Conservation (phyloP, 2,113 vertebrate genomes). For the Balaenoptera acutorostrata region DNA sequence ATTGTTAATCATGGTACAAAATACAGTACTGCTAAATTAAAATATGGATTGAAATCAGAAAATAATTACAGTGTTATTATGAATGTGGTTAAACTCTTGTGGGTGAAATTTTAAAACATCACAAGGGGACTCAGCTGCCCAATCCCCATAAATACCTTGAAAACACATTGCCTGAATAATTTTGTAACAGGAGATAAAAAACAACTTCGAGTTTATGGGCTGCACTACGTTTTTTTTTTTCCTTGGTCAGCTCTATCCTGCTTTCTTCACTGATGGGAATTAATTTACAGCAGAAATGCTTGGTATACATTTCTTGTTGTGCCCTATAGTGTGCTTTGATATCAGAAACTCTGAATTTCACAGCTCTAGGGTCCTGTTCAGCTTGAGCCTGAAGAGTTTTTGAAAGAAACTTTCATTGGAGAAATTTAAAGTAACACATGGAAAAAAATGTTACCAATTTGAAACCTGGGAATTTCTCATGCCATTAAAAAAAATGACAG, state of each 20-base stretch:
- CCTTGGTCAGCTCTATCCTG: background rate
- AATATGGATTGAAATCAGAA: background rate
- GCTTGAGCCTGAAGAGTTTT: background rate
- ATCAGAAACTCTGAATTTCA: conserved; percentile 33
- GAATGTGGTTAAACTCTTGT: background rate
- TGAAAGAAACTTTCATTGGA: background rate
- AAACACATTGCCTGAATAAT: conserved; percentile 57
- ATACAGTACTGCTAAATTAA: background rate
- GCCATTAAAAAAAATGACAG: background rate
- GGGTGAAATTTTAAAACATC: conserved; percentile 3
- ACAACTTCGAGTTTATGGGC: conserved; percentile 35
- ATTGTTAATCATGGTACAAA: background rate
- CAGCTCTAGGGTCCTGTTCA: background rate
- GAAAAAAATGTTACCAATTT: background rate
- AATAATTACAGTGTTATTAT: conserved; percentile 32
- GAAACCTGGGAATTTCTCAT: background rate
- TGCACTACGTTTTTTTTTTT: background rate
- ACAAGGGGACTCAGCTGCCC: background rate
- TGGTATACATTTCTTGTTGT: conserved; percentile 23
- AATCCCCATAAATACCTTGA: conserved; percentile 31
- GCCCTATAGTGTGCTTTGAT: background rate
- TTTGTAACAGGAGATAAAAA: conserved; percentile 66
- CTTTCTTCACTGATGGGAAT: conserved; percentile 28
- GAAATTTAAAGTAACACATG: background rate
- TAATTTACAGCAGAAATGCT: conserved; percentile 65